Evolutionary conservation across 2,888 invertebrate genomes (phyloP).

Genomic region (Xanthia togata): DNA sequence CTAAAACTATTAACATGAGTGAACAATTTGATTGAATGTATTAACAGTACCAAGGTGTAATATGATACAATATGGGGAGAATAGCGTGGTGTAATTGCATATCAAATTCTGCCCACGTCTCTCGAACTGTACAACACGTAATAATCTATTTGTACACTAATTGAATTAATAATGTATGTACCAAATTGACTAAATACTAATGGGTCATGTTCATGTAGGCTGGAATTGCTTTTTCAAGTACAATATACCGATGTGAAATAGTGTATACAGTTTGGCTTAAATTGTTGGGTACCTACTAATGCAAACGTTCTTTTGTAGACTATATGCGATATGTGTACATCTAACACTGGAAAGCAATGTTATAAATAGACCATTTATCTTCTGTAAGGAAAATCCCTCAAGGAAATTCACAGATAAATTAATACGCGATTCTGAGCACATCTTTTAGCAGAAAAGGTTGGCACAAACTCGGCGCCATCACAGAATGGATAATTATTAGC

Average conservation of each 20-base stretch:
- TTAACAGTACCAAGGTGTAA: slow-evolving; percentile 4
- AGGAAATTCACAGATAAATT: slow-evolving; percentile 27
- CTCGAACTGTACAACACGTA: slow-evolving; percentile 2
- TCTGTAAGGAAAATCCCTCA: slow-evolving; percentile 7
- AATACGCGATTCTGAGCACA: slow-evolving; percentile 33
- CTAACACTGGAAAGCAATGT: neutral
- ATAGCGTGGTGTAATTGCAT: slow-evolving; percentile 25
- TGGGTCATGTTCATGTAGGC: neutral
- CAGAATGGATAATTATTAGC: slow-evolving; percentile 18
- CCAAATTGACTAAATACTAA: slow-evolving; percentile 13
- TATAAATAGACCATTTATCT: neutral
- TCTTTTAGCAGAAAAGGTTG: slow-evolving; percentile 29
- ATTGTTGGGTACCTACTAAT: neutral
- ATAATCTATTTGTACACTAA: slow-evolving; percentile 6
- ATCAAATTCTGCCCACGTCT: slow-evolving; percentile 32
- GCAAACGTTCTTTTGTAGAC: neutral
- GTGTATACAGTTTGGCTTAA: neutral
- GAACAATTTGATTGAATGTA: slow-evolving; percentile 11
- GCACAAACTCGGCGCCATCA: slow-evolving; percentile 32
- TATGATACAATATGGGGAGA: neutral
- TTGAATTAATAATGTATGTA: slow-evolving; percentile 38
- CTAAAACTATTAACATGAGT: slow-evolving; percentile 8
- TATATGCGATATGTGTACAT: neutral
- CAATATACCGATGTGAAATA: neutral
- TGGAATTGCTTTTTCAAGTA: neutral